Conservation (phyloP, 2,888 invertebrate species). For the Andrena minutula region DNA sequence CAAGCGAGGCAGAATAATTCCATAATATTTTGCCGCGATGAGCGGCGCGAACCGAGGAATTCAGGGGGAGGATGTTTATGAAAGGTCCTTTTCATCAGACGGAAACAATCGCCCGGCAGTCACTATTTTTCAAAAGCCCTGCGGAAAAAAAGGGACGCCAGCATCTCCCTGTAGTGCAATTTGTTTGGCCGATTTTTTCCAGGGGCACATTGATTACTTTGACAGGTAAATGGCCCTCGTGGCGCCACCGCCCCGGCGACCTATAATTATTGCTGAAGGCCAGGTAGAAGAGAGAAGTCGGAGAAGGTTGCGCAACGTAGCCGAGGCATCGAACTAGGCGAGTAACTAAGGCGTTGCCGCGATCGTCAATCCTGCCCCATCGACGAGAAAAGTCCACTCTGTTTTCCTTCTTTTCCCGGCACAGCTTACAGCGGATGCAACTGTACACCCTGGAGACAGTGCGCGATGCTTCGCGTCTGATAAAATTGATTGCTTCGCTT, state of each 20-base stretch:
- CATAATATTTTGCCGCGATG: too few relatives aligned
- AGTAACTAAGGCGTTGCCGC: constrained; percentile 23
- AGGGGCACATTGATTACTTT: constrained; percentile 52
- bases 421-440: background rate
- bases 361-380: constrained; percentile 13
- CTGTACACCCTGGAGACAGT: background rate
- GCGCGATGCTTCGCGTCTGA: constrained; percentile 8
- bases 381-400: constrained; percentile 3
- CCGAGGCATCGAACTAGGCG: constrained; percentile 9
- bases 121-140: background rate
- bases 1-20: too few relatives aligned
- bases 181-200: constrained; percentile 24
- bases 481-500: constrained; percentile 35
- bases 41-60: too few relatives aligned
- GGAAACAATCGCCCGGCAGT: background rate
- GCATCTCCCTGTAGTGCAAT: constrained; percentile 4
- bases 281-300: constrained; percentile 2
- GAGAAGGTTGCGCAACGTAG: constrained; percentile 34
- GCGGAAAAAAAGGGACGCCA: background rate
- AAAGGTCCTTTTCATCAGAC: background rate
- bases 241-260: constrained; percentile 39
- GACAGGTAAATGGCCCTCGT: constrained; percentile 54
- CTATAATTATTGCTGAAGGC: constrained; percentile 54
- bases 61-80: too few relatives aligned
- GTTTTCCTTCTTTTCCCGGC: constrained; percentile 4